Percentiles rank a stretch among this genome's conserved stretches.
These are phyloP conservation scores for Tenodera sinensis DNA, from an alignment of 2,888 invertebrate species.

Conservation along the genomic window DNA sequence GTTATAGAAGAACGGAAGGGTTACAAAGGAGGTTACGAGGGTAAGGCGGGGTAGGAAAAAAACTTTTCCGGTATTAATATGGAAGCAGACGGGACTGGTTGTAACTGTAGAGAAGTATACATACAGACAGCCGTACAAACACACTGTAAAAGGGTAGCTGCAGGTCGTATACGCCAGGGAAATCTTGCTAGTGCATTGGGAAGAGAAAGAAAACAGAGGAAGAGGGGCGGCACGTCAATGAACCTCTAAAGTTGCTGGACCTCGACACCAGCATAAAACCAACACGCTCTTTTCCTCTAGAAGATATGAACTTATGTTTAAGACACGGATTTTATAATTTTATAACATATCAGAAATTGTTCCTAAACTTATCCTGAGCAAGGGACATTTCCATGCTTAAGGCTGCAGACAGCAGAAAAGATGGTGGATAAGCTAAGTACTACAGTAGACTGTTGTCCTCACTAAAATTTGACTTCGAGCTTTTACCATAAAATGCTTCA, in stretches of 20 bases:
- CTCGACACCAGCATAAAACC: not conserved
- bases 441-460: no score
- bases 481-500: no score
- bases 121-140: not conserved
- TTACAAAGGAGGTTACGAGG: not conserved
- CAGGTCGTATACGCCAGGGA: not conserved
- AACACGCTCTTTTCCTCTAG: not conserved
- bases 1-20: not conserved
- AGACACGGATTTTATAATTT: not conserved
- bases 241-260: not conserved
- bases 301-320: not conserved
- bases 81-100: not conserved
- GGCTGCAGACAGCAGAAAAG: no score
- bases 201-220: not conserved
- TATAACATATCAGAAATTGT: not conserved
- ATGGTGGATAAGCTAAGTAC: no score
- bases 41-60: not conserved
- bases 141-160: not conserved
- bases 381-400: not conserved
- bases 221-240: not conserved
- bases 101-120: not conserved
- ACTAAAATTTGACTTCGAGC: no score
- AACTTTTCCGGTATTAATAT: slow-evolving; percentile 1
- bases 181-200: slow-evolving; percentile 2
- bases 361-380: not conserved